phyloP scores from a whole-genome alignment of 2,113 vertebrate genomes.

The Pelvicachromis taeniatus region DNA sequence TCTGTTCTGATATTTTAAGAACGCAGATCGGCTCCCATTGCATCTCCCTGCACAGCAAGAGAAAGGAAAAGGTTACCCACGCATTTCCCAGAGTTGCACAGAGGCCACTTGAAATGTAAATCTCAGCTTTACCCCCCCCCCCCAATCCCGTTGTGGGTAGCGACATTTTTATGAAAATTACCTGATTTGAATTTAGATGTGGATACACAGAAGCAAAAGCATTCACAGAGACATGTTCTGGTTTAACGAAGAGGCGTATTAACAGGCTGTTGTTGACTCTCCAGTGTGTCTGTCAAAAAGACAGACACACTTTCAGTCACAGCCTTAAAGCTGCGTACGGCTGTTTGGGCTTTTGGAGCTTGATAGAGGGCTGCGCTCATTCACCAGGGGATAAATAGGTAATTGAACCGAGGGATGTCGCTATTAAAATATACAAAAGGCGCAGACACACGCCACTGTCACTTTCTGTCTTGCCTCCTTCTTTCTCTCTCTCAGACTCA shows the following conservation, averaged over 20 bases:
- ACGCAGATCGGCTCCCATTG: not conserved
- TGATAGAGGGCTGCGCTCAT: slow-evolving; percentile 16
- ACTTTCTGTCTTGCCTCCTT: not conserved
- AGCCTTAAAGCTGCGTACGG: slow-evolving; percentile 11
- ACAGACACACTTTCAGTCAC: slow-evolving; percentile 18
- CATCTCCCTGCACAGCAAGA: not conserved
- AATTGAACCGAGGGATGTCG: slow-evolving; percentile 32
- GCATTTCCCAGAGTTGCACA: slow-evolving; percentile 36
- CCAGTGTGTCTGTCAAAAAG: slow-evolving; percentile 34
- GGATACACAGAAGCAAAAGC: slow-evolving; percentile 12
- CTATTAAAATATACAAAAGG: slow-evolving; percentile 34
- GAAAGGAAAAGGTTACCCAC: slow-evolving; percentile 45
- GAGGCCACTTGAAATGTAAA: slow-evolving; percentile 63
- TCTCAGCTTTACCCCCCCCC: slow-evolving; percentile 27
- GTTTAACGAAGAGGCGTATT: slow-evolving; percentile 37
- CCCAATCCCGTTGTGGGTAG: slow-evolving; percentile 11
- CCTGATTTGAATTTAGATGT: slow-evolving; percentile 62
- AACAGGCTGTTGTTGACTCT: slow-evolving; percentile 49
- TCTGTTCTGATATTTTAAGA: slow-evolving; percentile 24
- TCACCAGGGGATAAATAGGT: slow-evolving; percentile 41
- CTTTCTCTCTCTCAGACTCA: not conserved
- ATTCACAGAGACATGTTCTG: slow-evolving; percentile 15
- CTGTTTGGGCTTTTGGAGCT: slow-evolving; percentile 11
- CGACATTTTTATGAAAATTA: slow-evolving; percentile 59
- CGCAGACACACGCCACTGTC: not conserved